Evolutionary conservation across 2,797 vertebrate genomes (phyloP).

Genomic region (Etheostoma perlongum): DNA sequence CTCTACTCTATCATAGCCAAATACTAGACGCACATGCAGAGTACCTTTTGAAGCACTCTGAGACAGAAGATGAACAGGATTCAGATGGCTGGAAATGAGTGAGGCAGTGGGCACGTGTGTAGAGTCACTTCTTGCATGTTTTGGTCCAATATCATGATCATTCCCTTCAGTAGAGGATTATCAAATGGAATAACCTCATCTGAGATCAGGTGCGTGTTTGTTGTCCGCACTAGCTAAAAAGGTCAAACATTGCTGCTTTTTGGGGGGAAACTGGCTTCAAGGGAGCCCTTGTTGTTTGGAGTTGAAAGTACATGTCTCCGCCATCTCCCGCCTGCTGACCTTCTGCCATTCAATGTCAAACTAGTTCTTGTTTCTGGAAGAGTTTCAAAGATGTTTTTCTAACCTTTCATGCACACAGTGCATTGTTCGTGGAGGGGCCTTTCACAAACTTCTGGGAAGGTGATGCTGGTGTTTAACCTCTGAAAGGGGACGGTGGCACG

Average conservation of each 20-base stretch:
- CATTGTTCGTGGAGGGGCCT: conserved; percentile 5
- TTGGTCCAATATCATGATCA: neutral
- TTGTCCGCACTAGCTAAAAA: neutral
- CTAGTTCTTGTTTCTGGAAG: neutral
- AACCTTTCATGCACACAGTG: neutral
- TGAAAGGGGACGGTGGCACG: neutral
- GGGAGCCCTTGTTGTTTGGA: conserved; percentile 4
- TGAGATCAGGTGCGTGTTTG: neutral
- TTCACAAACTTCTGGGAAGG: conserved; percentile 12
- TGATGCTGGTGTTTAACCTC: conserved; percentile 23
- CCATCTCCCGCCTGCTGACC: conserved; percentile 8
- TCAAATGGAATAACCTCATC: neutral
- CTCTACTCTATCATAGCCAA: neutral
- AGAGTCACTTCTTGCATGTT: neutral
- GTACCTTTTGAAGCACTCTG: neutral
- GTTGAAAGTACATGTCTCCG: conserved; percentile 4
- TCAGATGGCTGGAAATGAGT: too few relatives aligned
- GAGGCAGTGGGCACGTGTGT: too few relatives aligned
- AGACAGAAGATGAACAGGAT: neutral
- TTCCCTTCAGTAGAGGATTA: neutral
- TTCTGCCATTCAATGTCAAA: conserved; percentile 25
- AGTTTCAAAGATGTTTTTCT: conserved; percentile 3
- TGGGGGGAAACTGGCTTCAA: neutral
- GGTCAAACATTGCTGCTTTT: neutral
- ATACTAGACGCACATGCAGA: neutral